Evolutionary conservation across 2,797 vertebrate species (phyloP).

Genomic region (Catostomus latipinnis): DNA sequence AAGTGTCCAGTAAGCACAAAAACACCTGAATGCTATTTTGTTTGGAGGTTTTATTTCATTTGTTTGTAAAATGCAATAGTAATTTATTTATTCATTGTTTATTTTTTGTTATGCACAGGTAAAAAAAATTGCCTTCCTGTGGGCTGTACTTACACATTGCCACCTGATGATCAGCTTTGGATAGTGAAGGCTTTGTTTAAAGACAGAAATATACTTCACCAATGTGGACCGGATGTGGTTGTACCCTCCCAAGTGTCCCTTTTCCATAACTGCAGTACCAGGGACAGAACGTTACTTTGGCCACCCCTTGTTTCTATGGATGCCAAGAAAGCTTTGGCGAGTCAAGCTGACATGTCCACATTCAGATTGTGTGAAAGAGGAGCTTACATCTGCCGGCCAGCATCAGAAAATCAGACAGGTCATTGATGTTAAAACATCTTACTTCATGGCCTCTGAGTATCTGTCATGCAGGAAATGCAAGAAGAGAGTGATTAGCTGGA

Average conservation of each 20-base stretch:
- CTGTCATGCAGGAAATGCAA: conserved; percentile 23
- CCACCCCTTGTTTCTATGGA: background rate
- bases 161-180: conserved; percentile 15
- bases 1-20: no score
- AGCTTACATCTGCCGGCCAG: background rate
- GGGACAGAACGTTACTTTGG: background rate
- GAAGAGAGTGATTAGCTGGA: conserved; percentile 49
- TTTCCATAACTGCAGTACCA: no score
- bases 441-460: conserved; percentile 1
- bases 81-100: background rate
- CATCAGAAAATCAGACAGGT: background rate
- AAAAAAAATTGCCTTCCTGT: background rate
- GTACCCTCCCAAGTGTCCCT: background rate
- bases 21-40: no score
- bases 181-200: conserved; percentile 34
- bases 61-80: background rate
- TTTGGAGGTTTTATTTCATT: no score
- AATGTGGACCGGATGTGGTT: conserved; percentile 24
- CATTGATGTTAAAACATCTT: background rate
- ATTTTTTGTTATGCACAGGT: background rate
- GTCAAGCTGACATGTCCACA: background rate
- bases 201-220: background rate
- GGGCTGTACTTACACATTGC: conserved; percentile 8
- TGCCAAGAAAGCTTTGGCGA: background rate
- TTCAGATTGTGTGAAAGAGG: background rate